These are phyloP conservation scores for Sus scrofa DNA, from an alignment of 2,113 vertebrate species.

Conservation along the genomic window T2T-Sscrofa CM000820.6:123772001-123772500, in stretches of 20 bases:
- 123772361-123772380: not conserved
- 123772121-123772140: not conserved
- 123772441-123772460: not conserved
- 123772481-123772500: not conserved
- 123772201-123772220: not conserved
- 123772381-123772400: not conserved
- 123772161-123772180: conserved; percentile 22
- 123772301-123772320: conserved; percentile 4
- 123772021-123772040: not conserved
- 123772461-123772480: not conserved
- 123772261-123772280: not conserved
- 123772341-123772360: not conserved
- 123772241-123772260: not conserved
- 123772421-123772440: conserved; percentile 15
- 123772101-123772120: not conserved
- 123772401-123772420: not conserved
- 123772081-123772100: not conserved
- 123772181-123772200: not conserved
- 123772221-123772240: not conserved
- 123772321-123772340: not conserved
- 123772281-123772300: not conserved
- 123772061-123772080: not conserved
- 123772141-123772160: not conserved
- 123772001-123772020: not conserved
- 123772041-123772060: not conserved